Evolutionary conservation across 2,797 vertebrate genomes (phyloP).

Genomic region (Australoheros facetus): DNA sequence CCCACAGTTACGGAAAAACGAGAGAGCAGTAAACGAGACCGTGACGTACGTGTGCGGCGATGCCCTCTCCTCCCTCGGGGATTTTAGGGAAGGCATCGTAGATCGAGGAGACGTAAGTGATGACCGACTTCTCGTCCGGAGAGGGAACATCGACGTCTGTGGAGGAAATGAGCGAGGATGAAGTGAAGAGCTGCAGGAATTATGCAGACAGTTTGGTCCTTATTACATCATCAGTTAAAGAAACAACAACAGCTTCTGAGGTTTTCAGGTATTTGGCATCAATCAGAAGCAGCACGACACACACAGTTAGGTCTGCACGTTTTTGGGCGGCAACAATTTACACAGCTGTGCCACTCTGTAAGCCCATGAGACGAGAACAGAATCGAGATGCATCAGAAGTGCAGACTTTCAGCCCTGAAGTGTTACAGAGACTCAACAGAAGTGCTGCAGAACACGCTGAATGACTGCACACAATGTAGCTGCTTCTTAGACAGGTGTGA

Average conservation of each 20-base stretch:
- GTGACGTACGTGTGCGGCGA: constrained; percentile 87
- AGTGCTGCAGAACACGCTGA: too few relatives aligned
- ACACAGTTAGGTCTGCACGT: too few relatives aligned
- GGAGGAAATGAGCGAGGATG: neutral
- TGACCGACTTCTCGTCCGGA: constrained; percentile 98
- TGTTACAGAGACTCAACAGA: neutral
- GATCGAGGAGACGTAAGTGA: constrained; percentile 98
- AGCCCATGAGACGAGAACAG: too few relatives aligned
- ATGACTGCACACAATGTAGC: neutral
- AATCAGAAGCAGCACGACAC: neutral
- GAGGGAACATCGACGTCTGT: constrained; percentile 95
- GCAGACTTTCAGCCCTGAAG: neutral
- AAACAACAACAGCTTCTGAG: neutral
- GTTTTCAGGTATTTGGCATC: neutral
- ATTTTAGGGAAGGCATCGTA: constrained; percentile 99
- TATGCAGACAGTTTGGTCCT: neutral
- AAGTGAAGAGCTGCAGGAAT: neutral
- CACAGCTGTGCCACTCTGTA: too few relatives aligned
- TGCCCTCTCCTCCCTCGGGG: constrained; percentile 95
- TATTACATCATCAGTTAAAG: neutral
- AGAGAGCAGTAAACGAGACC: neutral
- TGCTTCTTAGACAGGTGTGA: neutral
- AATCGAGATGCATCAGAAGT: neutral
- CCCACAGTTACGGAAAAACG: too few relatives aligned
- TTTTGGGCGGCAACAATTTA: too few relatives aligned